Base-by-base conservation (phyloP, 1,140 invertebrate genomes). In the Zaprionus tsacasi region DNA sequence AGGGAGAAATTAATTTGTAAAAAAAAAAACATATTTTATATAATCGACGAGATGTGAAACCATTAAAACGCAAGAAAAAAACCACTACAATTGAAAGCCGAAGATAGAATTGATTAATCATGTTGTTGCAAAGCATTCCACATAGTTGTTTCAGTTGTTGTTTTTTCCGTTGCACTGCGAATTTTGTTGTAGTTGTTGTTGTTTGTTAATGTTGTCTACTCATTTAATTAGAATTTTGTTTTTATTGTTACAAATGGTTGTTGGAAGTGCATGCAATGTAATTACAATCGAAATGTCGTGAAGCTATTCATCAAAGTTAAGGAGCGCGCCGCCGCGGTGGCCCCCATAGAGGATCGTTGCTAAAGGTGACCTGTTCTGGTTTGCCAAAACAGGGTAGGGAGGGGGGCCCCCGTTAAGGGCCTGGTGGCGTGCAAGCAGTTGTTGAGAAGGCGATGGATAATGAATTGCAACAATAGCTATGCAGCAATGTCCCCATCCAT, bases 11-110 rank as follows among this genome's bases (percentile, higher is more conserved):
- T 38, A 35, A 17, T 8, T 25, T 35, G n/a, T 35, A 36, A 30
- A 13, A 27, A 25, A 55, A n/a, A 11, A 11, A n/a, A 12, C 3
- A 30, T 30, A 30, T 30, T 30, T 30, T 55, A 35, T 36, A 36
- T 57, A 57, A 50, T 25, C 40, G 45, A 8, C 21, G 48, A 33
- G 55, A 30, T 15, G 38, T 36, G 40, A 65, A 50, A 56, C 21
- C 17, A 50, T 25, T 27, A 56, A 48, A 27, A 50, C 38, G 27
- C 27, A 58, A 50, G 52, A 52, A 55, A 73, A 36, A 36, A 60
- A 21, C 40, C 71, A 69, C 66, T 74, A 63, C 71, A 74, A 69
- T 69, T 57, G 66, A 74, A 74, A 74, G 66, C 58, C 57, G 58
- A 61, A 69, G 65, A 69, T 59, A 43, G 40, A 13, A 43, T 60